Conservation (phyloP, 1,140 invertebrate genomes). For the Drosophila bifasciata region DNA sequence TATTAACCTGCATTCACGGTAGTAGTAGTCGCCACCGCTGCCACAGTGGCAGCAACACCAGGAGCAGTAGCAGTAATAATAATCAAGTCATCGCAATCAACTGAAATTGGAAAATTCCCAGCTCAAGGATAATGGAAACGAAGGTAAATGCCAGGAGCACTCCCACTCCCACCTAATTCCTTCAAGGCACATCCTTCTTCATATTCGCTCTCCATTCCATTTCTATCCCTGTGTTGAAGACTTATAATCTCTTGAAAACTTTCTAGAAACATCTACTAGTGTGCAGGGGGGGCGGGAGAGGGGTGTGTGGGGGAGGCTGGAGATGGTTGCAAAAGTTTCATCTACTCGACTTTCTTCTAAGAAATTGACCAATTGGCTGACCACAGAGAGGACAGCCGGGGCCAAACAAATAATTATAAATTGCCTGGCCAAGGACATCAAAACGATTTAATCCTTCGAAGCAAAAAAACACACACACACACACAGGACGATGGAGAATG, state of each 20-base stretch:
- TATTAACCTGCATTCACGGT: slow-evolving; percentile 72
- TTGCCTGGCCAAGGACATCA: slow-evolving; percentile 67
- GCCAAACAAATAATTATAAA: slow-evolving; percentile 64
- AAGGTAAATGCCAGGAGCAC: slow-evolving; percentile 3
- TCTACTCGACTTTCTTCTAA: slow-evolving; percentile 69
- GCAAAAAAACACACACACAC: slow-evolving; percentile 5
- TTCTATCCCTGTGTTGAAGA: background rate
- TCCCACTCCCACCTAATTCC: background rate
- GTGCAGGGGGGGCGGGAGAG: no score
- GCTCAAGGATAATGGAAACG: slow-evolving; percentile 9
- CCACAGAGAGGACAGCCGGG: slow-evolving; percentile 53
- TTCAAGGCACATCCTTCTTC: no score
- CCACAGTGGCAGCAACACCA: no score
- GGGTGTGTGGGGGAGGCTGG: background rate
- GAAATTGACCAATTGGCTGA: slow-evolving; percentile 81
- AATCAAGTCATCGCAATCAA: slow-evolving; percentile 55
- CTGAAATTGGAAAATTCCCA: slow-evolving; percentile 50
- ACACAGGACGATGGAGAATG: background rate
- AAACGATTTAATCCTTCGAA: slow-evolving; percentile 73
- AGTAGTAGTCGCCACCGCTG: no score
- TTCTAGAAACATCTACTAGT: slow-evolving; percentile 46
- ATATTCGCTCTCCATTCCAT: no score
- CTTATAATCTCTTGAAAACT: slow-evolving; percentile 48
- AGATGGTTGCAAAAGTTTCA: slow-evolving; percentile 45
- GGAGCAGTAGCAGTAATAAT: slow-evolving; percentile 23